These are phyloP conservation scores for Rhodeus uyekii DNA, from an alignment of 2,797 vertebrate species.

Conservation along the genomic window DNA sequence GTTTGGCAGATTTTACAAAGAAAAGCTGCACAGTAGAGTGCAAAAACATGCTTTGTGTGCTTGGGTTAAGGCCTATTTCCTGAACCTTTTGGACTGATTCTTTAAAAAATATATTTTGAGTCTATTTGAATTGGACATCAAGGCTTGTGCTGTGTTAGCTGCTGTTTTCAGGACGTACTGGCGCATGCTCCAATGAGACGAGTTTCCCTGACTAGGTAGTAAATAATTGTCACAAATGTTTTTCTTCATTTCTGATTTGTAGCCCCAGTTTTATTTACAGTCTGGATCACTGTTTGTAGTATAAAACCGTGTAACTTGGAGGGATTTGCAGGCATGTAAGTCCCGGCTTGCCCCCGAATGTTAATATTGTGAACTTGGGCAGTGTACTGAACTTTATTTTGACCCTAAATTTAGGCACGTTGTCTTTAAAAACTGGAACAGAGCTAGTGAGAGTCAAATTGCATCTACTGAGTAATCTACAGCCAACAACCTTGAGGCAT, in stretches of 20 bases:
- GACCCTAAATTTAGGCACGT: constrained; percentile 7
- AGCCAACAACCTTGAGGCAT: constrained; percentile 11
- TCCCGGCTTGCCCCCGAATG: background rate
- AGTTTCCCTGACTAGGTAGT: background rate
- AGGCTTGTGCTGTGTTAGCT: background rate
- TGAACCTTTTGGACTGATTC: background rate
- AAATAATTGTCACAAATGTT: background rate
- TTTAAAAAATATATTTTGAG: background rate
- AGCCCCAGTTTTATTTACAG: background rate
- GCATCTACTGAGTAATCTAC: constrained; percentile 15
- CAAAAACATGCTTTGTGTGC: background rate
- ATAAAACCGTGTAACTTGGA: background rate
- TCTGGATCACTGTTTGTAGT: background rate
- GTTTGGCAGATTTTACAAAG: background rate
- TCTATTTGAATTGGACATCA: background rate
- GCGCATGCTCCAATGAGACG: background rate
- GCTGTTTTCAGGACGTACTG: background rate
- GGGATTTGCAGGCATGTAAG: background rate
- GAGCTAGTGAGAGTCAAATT: background rate
- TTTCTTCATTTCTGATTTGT: background rate
- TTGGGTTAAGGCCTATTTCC: background rate
- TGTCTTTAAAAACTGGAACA: constrained; percentile 22
- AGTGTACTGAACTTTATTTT: constrained; percentile 26
- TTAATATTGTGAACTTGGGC: constrained; percentile 6
- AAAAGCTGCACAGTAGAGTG: background rate